These are phyloP conservation scores for Platycnemis pennipes DNA, from an alignment of 2,888 invertebrate species.

Conservation along the genomic window DNA sequence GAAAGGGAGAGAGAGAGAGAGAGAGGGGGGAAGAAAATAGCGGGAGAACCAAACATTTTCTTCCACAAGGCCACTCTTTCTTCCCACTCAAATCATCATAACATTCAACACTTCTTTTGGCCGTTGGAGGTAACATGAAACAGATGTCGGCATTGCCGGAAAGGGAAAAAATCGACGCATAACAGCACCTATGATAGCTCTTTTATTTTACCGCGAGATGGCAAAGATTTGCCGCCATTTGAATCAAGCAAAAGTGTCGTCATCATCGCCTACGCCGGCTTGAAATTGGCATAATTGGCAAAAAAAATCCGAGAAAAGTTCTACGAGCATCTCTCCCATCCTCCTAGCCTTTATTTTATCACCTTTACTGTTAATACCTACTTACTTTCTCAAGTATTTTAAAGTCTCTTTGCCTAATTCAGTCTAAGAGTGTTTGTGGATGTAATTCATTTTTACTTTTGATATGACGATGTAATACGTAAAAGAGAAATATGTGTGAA, in stretches of 20 bases:
- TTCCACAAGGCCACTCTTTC: not conserved
- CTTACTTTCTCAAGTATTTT: no score
- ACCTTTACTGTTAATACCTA: no score
- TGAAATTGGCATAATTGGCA: not conserved
- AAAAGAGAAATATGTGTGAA: no score
- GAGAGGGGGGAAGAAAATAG: not conserved
- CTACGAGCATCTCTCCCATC: no score
- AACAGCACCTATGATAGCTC: not conserved
- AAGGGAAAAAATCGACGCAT: not conserved
- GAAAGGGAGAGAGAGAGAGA: not conserved
- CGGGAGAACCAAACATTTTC: no score
- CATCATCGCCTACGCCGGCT: not conserved
- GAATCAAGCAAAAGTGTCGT: not conserved
- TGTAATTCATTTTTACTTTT: no score
- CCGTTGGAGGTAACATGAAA: not conserved
- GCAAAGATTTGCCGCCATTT: not conserved
- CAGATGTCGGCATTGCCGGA: not conserved
- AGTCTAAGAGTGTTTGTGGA: no score
- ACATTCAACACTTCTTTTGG: not conserved
- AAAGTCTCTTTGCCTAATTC: no score
- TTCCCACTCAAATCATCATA: not conserved
- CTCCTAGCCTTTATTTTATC: no score
- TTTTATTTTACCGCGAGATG: not conserved
- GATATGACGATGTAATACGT: no score
- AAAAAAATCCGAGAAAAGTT: no score